Percentiles rank a stretch among this genome's conserved stretches.
Conservation (phyloP, 2,888 invertebrate genomes). For the Plebejus argus region DNA sequence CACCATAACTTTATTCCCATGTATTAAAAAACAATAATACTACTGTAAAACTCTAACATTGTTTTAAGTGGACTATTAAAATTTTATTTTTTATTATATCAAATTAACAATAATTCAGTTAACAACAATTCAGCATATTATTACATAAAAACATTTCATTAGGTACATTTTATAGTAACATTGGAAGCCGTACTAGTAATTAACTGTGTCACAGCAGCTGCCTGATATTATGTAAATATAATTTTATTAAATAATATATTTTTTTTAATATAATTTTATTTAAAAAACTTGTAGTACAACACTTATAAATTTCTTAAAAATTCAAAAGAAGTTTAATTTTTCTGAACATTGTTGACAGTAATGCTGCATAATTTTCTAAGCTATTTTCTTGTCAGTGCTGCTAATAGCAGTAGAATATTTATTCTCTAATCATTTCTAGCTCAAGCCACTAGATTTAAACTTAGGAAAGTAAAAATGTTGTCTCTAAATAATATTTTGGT, state of each 20-base stretch:
- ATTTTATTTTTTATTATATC: too few relatives aligned
- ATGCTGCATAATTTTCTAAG: slow-evolving; percentile 46
- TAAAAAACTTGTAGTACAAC: too few relatives aligned
- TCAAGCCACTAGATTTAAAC: background rate
- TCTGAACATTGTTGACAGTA: slow-evolving; percentile 16
- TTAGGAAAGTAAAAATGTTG: slow-evolving; percentile 40
- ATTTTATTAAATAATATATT: too few relatives aligned
- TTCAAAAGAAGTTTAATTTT: background rate
- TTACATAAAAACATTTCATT: too few relatives aligned
- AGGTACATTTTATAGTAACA: too few relatives aligned
- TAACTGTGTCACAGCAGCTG: too few relatives aligned
- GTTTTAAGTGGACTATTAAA: too few relatives aligned
- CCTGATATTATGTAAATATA: too few relatives aligned
- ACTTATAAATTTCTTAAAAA: background rate
- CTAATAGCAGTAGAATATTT: background rate
- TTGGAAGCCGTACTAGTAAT: too few relatives aligned
- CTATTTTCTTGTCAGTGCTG: slow-evolving; percentile 54
- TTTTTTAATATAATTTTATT: too few relatives aligned
- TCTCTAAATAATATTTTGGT: slow-evolving; percentile 45
- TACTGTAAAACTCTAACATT: background rate
- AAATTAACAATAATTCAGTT: too few relatives aligned
- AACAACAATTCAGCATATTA: too few relatives aligned
- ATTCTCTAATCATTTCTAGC: background rate
- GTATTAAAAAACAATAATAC: background rate
- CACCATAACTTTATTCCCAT: background rate